Percentiles rank a stretch among this genome's conserved stretches.
Conservation (phyloP, 2,888 invertebrate species). For the Macropis europaea region DNA sequence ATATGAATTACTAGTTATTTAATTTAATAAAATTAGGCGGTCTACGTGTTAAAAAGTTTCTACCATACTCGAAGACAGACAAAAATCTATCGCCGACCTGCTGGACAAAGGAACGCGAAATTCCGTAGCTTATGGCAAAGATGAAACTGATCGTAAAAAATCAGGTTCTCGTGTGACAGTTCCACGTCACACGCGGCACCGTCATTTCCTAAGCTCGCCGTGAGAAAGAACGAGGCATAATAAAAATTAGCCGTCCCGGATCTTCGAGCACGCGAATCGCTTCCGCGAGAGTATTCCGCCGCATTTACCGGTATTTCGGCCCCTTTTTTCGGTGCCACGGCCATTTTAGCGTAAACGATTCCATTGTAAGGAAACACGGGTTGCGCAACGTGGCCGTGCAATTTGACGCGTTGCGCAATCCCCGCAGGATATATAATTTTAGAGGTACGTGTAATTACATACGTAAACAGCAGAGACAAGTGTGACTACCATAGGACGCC, state of each 20-base stretch:
- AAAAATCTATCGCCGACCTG: too few species aligned
- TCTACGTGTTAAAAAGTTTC: too few species aligned
- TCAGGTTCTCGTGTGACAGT: conserved; percentile 17
- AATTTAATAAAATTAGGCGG: too few species aligned
- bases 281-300: conserved; percentile 41
- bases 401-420: conserved; percentile 18
- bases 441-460: conserved; percentile 25
- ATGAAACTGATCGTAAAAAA: neutral
- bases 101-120: too few species aligned
- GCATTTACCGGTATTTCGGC: neutral
- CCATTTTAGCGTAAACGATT: conserved; percentile 7
- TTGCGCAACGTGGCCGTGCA: conserved; percentile 19
- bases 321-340: neutral
- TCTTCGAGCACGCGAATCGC: conserved; percentile 35
- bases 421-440: conserved; percentile 32
- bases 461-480: conserved; percentile 26
- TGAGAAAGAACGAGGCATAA: conserved; percentile 35
- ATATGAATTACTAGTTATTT: too few species aligned
- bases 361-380: neutral
- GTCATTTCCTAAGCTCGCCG: conserved; percentile 23
- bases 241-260: conserved; percentile 44
- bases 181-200: neutral
- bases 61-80: too few species aligned
- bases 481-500: conserved; percentile 11
- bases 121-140: too few species aligned